Percentiles rank a stretch among this genome's conserved stretches.
These are phyloP conservation scores for Lasioglossum oenotherae DNA, from an alignment of 2,888 invertebrate species.

Conservation along the genomic window DNA sequence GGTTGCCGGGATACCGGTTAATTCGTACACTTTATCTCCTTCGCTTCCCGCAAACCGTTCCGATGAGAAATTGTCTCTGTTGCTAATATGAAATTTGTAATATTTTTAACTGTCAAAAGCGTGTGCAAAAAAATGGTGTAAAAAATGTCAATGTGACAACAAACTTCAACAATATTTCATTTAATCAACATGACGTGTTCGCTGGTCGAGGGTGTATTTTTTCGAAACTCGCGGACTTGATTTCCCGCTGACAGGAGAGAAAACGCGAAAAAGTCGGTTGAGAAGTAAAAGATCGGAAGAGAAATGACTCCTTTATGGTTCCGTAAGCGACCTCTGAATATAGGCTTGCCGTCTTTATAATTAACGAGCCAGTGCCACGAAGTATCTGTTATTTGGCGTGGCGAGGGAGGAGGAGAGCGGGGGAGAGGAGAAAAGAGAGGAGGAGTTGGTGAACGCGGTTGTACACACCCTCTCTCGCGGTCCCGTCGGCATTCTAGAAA, in stretches of 20 bases:
- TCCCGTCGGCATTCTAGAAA: conserved; percentile 67
- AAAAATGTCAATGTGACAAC: too few species aligned
- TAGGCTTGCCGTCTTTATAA: conserved; percentile 37
- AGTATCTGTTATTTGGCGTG: conserved; percentile 26
- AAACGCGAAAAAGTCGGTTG: neutral
- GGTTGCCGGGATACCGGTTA: conserved; percentile 37
- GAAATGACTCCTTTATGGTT: conserved; percentile 26
- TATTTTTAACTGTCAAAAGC: neutral
- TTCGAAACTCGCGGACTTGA: neutral
- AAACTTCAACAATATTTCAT: too few species aligned
- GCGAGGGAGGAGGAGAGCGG: neutral
- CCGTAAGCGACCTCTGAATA: conserved; percentile 44
- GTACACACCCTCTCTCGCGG: conserved; percentile 56
- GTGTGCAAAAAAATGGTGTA: too few species aligned
- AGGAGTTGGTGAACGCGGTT: conserved; percentile 48
- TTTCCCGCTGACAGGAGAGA: neutral
- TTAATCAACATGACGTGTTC: too few species aligned
- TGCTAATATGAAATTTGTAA: neutral
- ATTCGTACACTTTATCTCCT: conserved; percentile 15
- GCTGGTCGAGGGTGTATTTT: neutral
- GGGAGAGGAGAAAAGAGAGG: neutral
- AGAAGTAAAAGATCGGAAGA: conserved; percentile 9
- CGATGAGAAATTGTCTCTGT: neutral
- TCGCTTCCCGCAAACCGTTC: neutral
- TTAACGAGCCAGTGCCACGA: conserved; percentile 38